Evolutionary conservation across 2,888 invertebrate genomes (phyloP).

Genomic region (Abscondita cerata): DNA sequence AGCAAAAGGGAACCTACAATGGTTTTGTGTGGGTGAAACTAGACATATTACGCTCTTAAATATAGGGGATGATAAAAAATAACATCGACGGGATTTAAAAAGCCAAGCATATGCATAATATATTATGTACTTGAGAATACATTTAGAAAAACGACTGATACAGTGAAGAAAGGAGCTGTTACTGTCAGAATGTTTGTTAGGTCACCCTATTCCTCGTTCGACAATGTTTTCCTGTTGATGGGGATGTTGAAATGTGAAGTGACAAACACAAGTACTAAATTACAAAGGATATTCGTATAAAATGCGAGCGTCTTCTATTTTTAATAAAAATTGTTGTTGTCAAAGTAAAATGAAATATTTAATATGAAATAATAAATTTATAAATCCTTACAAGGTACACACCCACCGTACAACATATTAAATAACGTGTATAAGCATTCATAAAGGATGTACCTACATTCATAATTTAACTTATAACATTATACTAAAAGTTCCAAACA

Average conservation of each 20-base stretch:
- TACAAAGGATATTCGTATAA: slow-evolving; percentile 2
- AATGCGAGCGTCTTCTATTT: background rate
- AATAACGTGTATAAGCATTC: background rate
- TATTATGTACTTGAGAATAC: slow-evolving; percentile 25
- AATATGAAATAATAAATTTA: background rate
- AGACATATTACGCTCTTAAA: slow-evolving; percentile 24
- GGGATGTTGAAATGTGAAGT: slow-evolving; percentile 7
- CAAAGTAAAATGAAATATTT: background rate
- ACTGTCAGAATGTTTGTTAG: slow-evolving; percentile 13
- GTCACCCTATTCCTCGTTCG: slow-evolving; percentile 9
- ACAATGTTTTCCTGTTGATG: slow-evolving; percentile 19
- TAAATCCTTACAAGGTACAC: background rate
- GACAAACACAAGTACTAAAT: slow-evolving; percentile 8
- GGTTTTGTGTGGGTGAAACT: slow-evolving; percentile 26
- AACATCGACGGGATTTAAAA: slow-evolving; percentile 16
- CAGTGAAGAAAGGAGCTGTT: slow-evolving; percentile 10
- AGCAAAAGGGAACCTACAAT: slow-evolving; percentile 28
- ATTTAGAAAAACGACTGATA: slow-evolving; percentile 22
- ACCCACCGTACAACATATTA: background rate
- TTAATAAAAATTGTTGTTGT: background rate
- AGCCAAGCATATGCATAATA: slow-evolving; percentile 26
- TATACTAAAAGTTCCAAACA: background rate
- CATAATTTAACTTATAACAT: slow-evolving; percentile 1
- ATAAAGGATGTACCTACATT: background rate
- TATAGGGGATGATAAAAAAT: slow-evolving; percentile 28